Base-by-base conservation (phyloP, 2,888 invertebrate genomes). In the Trichogramma dendrolimi region DNA sequence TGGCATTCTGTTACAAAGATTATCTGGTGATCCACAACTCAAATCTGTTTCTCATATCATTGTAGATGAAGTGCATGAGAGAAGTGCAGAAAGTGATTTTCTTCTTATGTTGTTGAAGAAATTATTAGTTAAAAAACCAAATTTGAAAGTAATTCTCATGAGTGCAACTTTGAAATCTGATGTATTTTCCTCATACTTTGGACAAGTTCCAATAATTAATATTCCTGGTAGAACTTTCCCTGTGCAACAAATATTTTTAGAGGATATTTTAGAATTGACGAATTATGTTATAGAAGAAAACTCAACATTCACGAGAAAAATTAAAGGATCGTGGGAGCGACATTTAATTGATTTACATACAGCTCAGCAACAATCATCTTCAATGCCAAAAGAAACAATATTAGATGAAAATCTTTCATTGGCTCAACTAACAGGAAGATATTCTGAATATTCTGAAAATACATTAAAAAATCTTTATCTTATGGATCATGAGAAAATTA, bases 11-110 rank as follows among this genome's bases (percentile, higher is more conserved):
- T 78, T 96, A 49, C 83, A 96, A 51, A 85, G 94, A 55, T 79
- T 97, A 50, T 90, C 92, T 70, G 86, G 89, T 47, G 93, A 94
- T 73, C 87, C 89, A 0, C 81, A 87, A 6, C 77, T 95, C 40
- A 83, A 84, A 40, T 86, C 87, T 3, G 88, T 96, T 0, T 90
- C 93, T 0, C 96, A 96, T 74, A 81, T 92, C 6, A 84, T 92
- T 64, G 89, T 92, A 0, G 96, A 96, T 76, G 96, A 96, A 81
- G 92, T 96, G 0, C 96, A 96, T 74, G 96, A 96, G 77, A 83
- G 96, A 58, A 91, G 91, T 40, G 91, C 93, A 71, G 91, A 93
- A 75, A 86, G 94, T 69, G 96, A 96, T 78, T 96, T 96, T 74
- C 81, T 96, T 5, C 79, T 96, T 47, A 84, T 94, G 62, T 89